Evolutionary conservation across 2,797 vertebrate species (phyloP).

Genomic region (Protosalanx chinensis): DNA sequence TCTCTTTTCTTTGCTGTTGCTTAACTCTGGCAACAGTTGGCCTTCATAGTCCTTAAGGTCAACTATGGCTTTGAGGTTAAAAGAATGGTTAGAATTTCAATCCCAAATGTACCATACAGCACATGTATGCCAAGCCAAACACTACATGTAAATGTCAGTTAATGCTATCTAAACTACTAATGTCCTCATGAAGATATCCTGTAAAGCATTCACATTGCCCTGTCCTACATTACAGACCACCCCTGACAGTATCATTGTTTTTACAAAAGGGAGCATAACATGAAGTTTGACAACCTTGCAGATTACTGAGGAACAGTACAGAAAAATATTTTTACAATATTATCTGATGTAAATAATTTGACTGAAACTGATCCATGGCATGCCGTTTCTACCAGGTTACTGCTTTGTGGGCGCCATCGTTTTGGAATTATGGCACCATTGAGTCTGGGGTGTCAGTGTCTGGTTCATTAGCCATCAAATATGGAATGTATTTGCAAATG

Average conservation of each 20-base stretch:
- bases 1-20: no score
- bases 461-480: constrained; percentile 63
- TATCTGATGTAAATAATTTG: background rate
- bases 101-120: constrained; percentile 50
- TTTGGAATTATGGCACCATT: constrained; percentile 40
- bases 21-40: constrained; percentile 15
- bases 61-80: constrained; percentile 46
- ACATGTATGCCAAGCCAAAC: constrained; percentile 60
- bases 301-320: background rate
- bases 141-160: constrained; percentile 52
- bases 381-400: constrained; percentile 33
- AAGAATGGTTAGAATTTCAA: constrained; percentile 52
- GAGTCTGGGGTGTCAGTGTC: constrained; percentile 52
- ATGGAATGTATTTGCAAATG: constrained; percentile 65
- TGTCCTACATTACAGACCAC: constrained; percentile 32
- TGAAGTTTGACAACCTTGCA: constrained; percentile 25
- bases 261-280: constrained; percentile 25
- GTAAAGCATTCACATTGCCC: constrained; percentile 10
- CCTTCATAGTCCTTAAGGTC: constrained; percentile 43
- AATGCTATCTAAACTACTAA: constrained; percentile 57
- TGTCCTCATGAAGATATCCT: constrained; percentile 41
- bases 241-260: constrained; percentile 18
- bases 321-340: no score
- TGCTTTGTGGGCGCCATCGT: constrained; percentile 24
- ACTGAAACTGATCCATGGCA: constrained; percentile 15